Evolutionary conservation across 37 sponge, comb jelly and placozoan genomes (phyloP), one percentile per base, ranked within the genome.

Genomic region (Beroe ovata): DNA sequence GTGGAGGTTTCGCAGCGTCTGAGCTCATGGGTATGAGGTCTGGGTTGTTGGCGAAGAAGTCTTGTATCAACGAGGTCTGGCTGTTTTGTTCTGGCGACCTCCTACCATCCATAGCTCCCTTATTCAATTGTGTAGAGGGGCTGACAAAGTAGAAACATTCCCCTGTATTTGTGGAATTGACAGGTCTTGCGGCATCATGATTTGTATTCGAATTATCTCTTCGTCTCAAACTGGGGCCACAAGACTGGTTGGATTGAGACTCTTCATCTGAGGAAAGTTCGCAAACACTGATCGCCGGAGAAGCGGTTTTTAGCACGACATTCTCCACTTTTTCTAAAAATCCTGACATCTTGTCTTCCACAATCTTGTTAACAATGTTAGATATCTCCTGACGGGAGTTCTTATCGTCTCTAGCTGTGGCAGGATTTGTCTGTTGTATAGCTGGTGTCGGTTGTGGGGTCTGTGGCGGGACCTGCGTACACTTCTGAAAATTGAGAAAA

Each of bases 31-130:
- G 84, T 0, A 77, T 23, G 1, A 77, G 47, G 0, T n/a, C 26
- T 0, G 84, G 84, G 47, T 77, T 77, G 36, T 36, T 4, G n/a
- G 35, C 42, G 47, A 77, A 77, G 84, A 77, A 77, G 0, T 40
- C 84, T 11, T 41, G 20, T 11, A 40, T 29, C 4, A 66, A 30
- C 14, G 69, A 29, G 2, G 36, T 8, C 36, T 66, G 69, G 34
- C 69, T 66, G 16, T 33, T 37, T 33, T 66, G 36, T 16, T 16
- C 11, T 47, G 54, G 54, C 11, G 54, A 47, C 19, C 69, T 34
- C 34, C 35, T 32, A 20, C 63, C 63, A 3, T 16, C 6, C 20
- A 4, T 6, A 20, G 28, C 8, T 25, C 21, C 3, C 3, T 3
- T 4, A 6, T 20, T 4, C 21, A 25, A 22, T 61, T 22, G 8